Base-by-base conservation (phyloP, 1,140 invertebrate genomes). In the Hormaphis cornu region DNA sequence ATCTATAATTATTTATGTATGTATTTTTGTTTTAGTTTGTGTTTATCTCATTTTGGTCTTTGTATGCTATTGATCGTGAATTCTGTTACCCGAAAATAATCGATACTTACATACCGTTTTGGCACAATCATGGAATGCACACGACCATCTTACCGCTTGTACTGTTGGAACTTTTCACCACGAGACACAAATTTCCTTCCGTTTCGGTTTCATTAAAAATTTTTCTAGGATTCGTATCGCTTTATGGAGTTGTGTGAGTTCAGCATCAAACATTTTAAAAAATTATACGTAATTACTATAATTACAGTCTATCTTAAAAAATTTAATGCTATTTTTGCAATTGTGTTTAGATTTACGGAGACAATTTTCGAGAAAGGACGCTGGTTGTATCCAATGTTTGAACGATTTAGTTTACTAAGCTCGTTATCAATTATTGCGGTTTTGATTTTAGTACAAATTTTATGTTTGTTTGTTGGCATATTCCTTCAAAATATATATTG, bases 111-210 rank as follows among this genome's bases (percentile, higher is more conserved):
- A 81, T 87, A 66, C 86, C 87, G 33, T 74, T 76, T 71, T 87
- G 86, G 85, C 78, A 88, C 69, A 89, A 89, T 76, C 86, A 88
- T 76, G 81, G 83, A 26, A 81, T 87, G 71, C 83, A 85, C 75
- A 84, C 82, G 1, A 80, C 78, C 70, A 86, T 91, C 53, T 80
- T 88, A 74, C 78, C 89, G 0, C 85, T 88, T 72, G 86, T 86
- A 22, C 46, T 88, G 0, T 74, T 87, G 37, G 89, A 91, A 78
- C 79, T 89, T 74, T 78, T 86, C 16, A 80, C 84, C n/a, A 83
- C 83, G 40, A 87, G 85, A 76, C 83, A 86, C 74, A 84, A 84
- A 75, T 91, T 89, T 79, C 89, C 89, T 28, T 35, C 28, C 8
- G 26, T 53, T 2, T 37, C 14, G 5, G 28, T 26, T 14, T 70